These are phyloP conservation scores for Magallana gigas DNA, from an alignment of 1,140 invertebrate species.

Conservation along the genomic window DNA sequence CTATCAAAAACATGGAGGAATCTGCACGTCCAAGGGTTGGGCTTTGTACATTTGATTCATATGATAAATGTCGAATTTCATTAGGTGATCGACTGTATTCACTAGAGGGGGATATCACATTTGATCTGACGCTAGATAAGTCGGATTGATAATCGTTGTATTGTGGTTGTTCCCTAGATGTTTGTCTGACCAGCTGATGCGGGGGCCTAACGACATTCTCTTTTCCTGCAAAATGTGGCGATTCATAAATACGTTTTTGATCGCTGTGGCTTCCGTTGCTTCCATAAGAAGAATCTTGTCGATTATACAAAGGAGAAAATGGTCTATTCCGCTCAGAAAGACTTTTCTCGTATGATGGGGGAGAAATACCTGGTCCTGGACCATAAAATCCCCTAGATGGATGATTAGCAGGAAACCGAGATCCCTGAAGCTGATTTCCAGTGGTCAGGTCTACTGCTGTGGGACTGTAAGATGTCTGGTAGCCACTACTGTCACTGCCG, in stretches of 20 bases:
- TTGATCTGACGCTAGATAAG: constrained; percentile 17
- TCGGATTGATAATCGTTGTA: constrained; percentile 27
- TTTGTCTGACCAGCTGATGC: constrained; percentile 37
- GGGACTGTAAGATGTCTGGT: constrained; percentile 51
- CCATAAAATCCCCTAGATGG: constrained; percentile 39
- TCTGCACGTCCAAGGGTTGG: constrained; percentile 1
- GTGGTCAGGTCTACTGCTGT: constrained; percentile 44
- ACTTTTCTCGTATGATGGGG: constrained; percentile 53
- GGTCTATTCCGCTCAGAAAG: constrained; percentile 40
- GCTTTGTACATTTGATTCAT: constrained; percentile 40
- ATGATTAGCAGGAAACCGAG: constrained; percentile 32
- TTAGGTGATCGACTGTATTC: constrained; percentile 52
- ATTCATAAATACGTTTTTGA: background rate
- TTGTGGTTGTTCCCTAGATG: constrained; percentile 23
- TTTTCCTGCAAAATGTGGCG: background rate
- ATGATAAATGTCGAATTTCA: constrained; percentile 56
- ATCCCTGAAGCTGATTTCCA: constrained; percentile 27
- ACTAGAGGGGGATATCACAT: constrained; percentile 45
- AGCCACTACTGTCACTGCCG: constrained; percentile 53
- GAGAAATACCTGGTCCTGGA: constrained; percentile 55
- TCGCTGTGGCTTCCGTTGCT: background rate
- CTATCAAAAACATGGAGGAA: background rate
- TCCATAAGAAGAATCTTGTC: constrained; percentile 56
- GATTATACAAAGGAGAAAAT: constrained; percentile 53
- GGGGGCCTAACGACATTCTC: background rate